phyloP scores from a whole-genome alignment of 2,113 vertebrate genomes.

The Benitochromis conjunctus region DNA sequence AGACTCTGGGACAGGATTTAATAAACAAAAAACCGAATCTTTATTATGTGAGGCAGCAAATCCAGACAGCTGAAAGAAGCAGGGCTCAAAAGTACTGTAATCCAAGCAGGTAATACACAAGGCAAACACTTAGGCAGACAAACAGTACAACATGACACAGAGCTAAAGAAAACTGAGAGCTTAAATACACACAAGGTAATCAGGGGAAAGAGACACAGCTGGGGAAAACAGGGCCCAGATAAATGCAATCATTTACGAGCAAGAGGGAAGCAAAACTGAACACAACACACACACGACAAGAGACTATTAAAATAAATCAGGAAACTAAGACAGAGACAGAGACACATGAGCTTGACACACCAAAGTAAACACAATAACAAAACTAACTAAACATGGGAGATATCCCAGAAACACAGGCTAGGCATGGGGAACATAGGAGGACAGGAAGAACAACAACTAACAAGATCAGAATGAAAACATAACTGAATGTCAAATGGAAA shows the following conservation, averaged over 20 bases:
- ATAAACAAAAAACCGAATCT: rapidly evolving
- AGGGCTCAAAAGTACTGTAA: neutral
- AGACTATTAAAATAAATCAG: no score
- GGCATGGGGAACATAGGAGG: no score
- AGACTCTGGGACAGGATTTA: neutral
- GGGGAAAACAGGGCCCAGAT: neutral
- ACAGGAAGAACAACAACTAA: no score
- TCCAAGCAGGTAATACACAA: neutral
- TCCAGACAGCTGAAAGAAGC: neutral
- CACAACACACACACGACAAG: no score
- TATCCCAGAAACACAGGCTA: no score
- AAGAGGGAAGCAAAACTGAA: neutral
- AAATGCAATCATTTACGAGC: neutral
- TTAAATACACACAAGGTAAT: neutral
- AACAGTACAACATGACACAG: neutral
- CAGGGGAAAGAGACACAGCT: neutral
- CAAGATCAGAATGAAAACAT: no score
- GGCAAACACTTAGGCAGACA: neutral
- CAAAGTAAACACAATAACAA: no score
- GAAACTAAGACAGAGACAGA: no score
- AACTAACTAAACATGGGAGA: no score
- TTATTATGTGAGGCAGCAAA: neutral
- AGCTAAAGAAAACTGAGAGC: neutral
- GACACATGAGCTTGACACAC: no score
- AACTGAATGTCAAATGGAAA: neutral